These are phyloP conservation scores for Stenolophus ochropezus DNA, from an alignment of 2,888 invertebrate genomes.

Conservation along the genomic window DNA sequence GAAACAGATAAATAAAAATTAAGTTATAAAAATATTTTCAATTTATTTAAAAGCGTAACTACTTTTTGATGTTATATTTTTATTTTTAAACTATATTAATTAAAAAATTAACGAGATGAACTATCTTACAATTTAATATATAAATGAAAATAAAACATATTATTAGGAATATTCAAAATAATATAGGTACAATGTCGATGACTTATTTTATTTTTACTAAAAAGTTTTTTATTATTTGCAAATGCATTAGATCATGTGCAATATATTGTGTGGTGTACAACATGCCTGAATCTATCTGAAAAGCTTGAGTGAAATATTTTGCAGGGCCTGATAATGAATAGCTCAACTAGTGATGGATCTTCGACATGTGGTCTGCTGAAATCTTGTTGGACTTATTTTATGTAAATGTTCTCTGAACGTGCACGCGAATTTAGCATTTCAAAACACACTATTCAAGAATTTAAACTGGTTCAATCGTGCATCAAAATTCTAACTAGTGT, in stretches of 20 bases:
- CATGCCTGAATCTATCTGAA: background rate
- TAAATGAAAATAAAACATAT: too few species aligned
- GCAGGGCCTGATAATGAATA: slow-evolving; percentile 15
- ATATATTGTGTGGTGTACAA: background rate
- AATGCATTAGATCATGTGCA: background rate
- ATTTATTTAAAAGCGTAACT: too few species aligned
- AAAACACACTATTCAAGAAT: slow-evolving; percentile 10
- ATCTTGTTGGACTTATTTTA: slow-evolving; percentile 32
- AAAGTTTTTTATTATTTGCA: too few species aligned
- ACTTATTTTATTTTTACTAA: too few species aligned
- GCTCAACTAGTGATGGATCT: slow-evolving; percentile 6
- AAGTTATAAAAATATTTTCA: too few species aligned
- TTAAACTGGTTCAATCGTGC: slow-evolving; percentile 36
- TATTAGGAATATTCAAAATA: too few species aligned
- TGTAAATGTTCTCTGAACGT: slow-evolving; percentile 7
- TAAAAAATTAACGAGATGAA: too few species aligned
- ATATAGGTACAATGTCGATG: too few species aligned
- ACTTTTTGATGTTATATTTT: too few species aligned
- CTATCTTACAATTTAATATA: too few species aligned
- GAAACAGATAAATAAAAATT: too few species aligned
- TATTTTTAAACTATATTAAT: too few species aligned
- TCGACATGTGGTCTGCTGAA: slow-evolving; percentile 29
- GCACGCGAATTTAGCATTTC: slow-evolving; percentile 18
- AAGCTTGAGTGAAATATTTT: slow-evolving; percentile 9
- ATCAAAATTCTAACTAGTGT: slow-evolving; percentile 21